Percentiles rank a stretch among this genome's conserved stretches.
These are phyloP conservation scores for Cyphomyrus plagiostoma DNA, from an alignment of 2,113 vertebrate genomes.

Conservation along the genomic window DNA sequence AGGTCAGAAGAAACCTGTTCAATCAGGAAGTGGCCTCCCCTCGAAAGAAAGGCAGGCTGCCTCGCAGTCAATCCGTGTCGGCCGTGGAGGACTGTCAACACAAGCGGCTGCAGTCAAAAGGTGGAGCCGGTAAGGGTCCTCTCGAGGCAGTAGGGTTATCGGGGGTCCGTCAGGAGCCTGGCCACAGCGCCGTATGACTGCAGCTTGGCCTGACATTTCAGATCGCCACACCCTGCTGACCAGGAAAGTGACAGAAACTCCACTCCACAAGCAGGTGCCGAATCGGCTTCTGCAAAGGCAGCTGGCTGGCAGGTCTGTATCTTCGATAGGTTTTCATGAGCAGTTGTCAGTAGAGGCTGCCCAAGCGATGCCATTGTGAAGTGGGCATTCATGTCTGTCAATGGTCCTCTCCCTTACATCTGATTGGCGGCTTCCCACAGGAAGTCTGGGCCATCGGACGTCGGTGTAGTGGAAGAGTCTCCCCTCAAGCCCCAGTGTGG, in stretches of 20 bases:
- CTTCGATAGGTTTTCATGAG: neutral
- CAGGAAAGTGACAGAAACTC: conserved; percentile 83
- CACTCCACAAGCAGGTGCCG: conserved; percentile 81
- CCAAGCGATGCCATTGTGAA: neutral
- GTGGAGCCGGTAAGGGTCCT: conserved; percentile 51
- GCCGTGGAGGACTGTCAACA: conserved; percentile 71
- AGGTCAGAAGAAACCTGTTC: conserved; percentile 91
- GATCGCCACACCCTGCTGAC: conserved; percentile 72
- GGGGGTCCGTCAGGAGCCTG: neutral
- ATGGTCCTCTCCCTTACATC: neutral
- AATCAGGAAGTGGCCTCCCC: conserved; percentile 69
- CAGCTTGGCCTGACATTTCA: conserved; percentile 39
- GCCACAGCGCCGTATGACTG: neutral
- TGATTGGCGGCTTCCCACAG: conserved; percentile 46
- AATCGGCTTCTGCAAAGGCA: conserved; percentile 76
- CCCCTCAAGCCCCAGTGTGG: conserved; percentile 74
- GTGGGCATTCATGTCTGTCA: neutral
- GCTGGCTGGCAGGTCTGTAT: conserved; percentile 76
- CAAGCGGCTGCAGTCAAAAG: conserved; percentile 48
- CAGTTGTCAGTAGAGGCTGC: neutral
- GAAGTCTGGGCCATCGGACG: conserved; percentile 63
- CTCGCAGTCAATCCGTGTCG: conserved; percentile 82
- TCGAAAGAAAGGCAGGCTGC: conserved; percentile 73
- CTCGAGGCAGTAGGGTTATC: neutral
- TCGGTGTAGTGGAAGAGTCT: conserved; percentile 82